These are phyloP conservation scores for Apistogramma diplotaenia DNA, from an alignment of 2,113 vertebrate genomes.

Conservation along the genomic window DNA sequence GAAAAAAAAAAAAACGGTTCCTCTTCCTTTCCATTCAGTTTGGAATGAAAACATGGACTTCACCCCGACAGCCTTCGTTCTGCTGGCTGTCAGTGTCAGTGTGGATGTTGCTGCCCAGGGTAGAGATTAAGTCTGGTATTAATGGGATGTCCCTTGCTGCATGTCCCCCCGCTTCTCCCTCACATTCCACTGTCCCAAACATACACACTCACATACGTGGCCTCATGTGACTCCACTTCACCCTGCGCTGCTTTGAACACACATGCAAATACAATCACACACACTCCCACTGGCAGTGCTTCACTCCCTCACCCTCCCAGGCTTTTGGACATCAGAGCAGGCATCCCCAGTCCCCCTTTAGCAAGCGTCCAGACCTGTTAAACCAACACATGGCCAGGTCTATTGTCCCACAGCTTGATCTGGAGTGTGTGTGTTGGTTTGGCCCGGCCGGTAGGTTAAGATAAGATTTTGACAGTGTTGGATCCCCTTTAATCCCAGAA, in stretches of 20 bases:
- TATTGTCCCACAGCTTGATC: constrained; percentile 66
- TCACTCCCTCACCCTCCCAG: constrained; percentile 16
- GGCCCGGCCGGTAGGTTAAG: constrained; percentile 58
- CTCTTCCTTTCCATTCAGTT: constrained; percentile 39
- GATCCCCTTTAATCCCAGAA: constrained; percentile 72
- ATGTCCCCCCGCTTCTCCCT: constrained; percentile 29
- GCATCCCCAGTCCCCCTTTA: constrained; percentile 55
- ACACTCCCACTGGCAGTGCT: constrained; percentile 37
- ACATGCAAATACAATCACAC: constrained; percentile 30
- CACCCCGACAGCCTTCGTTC: neutral
- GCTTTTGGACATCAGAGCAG: constrained; percentile 59
- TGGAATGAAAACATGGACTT: constrained; percentile 35
- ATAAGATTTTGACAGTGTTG: constrained; percentile 67
- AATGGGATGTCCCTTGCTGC: constrained; percentile 58
- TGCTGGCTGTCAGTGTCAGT: neutral
- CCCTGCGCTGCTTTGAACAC: constrained; percentile 44
- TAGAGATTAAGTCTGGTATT: constrained; percentile 67
- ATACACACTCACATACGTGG: constrained; percentile 42
- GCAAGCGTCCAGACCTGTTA: constrained; percentile 61
- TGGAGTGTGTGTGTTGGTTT: constrained; percentile 71
- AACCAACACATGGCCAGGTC: constrained; percentile 65
- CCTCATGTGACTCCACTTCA: constrained; percentile 52
- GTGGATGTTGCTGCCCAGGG: constrained; percentile 25
- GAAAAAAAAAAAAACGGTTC: constrained; percentile 43
- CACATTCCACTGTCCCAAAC: constrained; percentile 68